Evolutionary conservation across 1,140 invertebrate genomes (phyloP), one percentile per base, ranked within the genome.

Genomic region (Rhagoletis pomonella): DNA sequence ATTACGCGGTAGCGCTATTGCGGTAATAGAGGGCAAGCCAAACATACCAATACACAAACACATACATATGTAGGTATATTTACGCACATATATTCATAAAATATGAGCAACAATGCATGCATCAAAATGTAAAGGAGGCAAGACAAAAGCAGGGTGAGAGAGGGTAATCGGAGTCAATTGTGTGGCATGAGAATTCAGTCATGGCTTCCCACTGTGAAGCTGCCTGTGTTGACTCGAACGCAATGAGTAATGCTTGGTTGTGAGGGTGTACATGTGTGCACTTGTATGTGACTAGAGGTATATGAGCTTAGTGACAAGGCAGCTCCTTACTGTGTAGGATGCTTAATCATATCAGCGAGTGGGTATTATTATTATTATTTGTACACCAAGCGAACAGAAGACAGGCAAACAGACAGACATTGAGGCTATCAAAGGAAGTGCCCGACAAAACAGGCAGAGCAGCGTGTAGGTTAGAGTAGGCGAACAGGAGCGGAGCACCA

Each of bases 341-440:
- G 42, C 73, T 81, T 50, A 81, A 81, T 81, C 73, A 58, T 81
- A 81, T 81, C 73, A 81, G 73, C 73, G 73, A 81, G 73, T 81
- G 73, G 50, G 17, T 81, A 81, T 81, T 77, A 77, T 77, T 77
- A 55, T 77, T 81, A 81, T 81, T 81, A 81, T 81, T 29, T 81
- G 73, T 81, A 29, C 47, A 9, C 47, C 19, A 55, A 81, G n/a
- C 47, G 44, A 81, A 47, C 4, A 10, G 50, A 0, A 3, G n/a
- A 77, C 39, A n/a, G 14, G n/a, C 44, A 44, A n/a, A 81, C 47
- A 4, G 7, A 29, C 73, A 81, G 17, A 39, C n/a, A 55, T 81
- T 29, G 47, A 81, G 73, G 19, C 73, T 81, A 81, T 55, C 73
- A 81, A 73, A 81, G 73, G 73, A 81, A 81, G 19, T 81, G 47